These are phyloP conservation scores for Echinops telfairi DNA, from an alignment of 2,113 vertebrate genomes.

Conservation along the genomic window DNA sequence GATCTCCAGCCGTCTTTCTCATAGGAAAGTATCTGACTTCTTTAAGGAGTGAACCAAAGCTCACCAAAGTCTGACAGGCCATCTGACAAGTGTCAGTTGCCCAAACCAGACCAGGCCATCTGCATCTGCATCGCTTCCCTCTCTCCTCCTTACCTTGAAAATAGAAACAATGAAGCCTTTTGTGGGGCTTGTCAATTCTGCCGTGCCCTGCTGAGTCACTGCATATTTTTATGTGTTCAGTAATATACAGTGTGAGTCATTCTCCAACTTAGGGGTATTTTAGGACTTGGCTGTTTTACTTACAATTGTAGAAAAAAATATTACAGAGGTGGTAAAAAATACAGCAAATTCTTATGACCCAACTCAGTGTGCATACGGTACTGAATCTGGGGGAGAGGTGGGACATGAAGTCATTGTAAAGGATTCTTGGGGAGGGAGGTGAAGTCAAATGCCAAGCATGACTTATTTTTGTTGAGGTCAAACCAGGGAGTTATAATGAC, in stretches of 20 bases:
- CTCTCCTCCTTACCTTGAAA: constrained; percentile 73
- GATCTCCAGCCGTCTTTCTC: constrained; percentile 65
- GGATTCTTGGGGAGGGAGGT: constrained; percentile 76
- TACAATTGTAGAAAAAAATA: constrained; percentile 84
- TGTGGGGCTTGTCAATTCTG: constrained; percentile 81
- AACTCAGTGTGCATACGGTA: constrained; percentile 53
- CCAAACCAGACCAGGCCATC: constrained; percentile 49
- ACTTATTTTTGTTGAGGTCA: constrained; percentile 79
- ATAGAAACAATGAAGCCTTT: constrained; percentile 77
- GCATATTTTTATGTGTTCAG: constrained; percentile 85
- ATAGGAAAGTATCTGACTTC: constrained; percentile 76
- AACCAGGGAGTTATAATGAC: not conserved
- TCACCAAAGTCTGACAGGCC: constrained; percentile 7
- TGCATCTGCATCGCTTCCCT: constrained; percentile 46
- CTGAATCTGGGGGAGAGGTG: constrained; percentile 67
- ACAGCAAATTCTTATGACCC: constrained; percentile 80
- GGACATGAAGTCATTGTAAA: constrained; percentile 59
- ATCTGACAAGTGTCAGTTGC: constrained; percentile 60
- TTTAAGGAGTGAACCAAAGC: constrained; percentile 58
- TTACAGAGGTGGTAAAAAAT: constrained; percentile 85
- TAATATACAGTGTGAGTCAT: constrained; percentile 88
- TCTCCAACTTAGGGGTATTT: constrained; percentile 87
- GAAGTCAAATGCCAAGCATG: constrained; percentile 70
- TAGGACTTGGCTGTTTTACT: constrained; percentile 87
- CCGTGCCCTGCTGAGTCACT: constrained; percentile 85